Evolutionary conservation across 2,888 invertebrate genomes (phyloP).

Genomic region (Uloborus plumipes): DNA sequence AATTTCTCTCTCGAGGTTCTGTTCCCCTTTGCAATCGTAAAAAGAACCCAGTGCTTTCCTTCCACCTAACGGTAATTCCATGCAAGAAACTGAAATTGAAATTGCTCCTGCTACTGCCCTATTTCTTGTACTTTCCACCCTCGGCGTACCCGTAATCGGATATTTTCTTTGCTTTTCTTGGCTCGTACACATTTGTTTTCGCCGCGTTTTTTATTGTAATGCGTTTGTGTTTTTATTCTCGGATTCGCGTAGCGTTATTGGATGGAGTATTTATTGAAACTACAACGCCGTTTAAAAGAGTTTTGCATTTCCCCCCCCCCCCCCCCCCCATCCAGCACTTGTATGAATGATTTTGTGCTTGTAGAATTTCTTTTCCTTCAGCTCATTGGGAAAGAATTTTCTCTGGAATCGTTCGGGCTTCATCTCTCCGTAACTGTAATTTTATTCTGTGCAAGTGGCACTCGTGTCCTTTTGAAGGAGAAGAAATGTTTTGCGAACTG

Average conservation of each 20-base stretch:
- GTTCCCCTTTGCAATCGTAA: conserved; percentile 22
- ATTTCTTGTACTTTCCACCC: conserved; percentile 18
- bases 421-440: too few relatives aligned
- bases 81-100: conserved; percentile 59
- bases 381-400: too few relatives aligned
- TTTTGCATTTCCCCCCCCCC: not conserved
- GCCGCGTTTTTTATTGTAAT: conserved; percentile 26
- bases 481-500: too few relatives aligned
- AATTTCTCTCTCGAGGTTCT: conserved; percentile 20
- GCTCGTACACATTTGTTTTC: conserved; percentile 34
- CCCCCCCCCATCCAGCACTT: not conserved
- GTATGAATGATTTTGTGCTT: not conserved
- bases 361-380: not conserved
- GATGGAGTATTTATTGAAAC: conserved; percentile 42
- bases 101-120: conserved; percentile 49
- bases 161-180: conserved; percentile 54
- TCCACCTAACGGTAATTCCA: conserved; percentile 42
- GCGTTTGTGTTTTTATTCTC: conserved; percentile 25
- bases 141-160: conserved; percentile 15
- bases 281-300: too few relatives aligned
- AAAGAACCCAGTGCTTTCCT: conserved; percentile 30
- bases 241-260: conserved; percentile 5
- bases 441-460: too few relatives aligned
- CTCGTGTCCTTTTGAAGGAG: too few relatives aligned
- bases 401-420: too few relatives aligned